phyloP scores from a whole-genome alignment of 2,113 vertebrate species.

The Xiphophorus maculatus region DNA sequence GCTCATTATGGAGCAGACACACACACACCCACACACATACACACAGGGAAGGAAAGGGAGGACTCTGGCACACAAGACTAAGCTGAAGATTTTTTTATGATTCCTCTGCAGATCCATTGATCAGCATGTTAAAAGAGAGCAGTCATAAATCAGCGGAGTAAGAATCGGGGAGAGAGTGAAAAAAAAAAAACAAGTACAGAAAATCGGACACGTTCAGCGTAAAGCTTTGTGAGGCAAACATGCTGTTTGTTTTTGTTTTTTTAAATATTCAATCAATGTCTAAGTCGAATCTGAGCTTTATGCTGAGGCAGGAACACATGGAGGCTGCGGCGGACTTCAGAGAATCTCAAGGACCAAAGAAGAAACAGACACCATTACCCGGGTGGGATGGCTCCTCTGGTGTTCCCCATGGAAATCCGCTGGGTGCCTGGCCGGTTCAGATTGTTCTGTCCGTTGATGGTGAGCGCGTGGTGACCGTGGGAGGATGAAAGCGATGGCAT shows the following conservation, averaged over 20 bases:
- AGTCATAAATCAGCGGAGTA: constrained; percentile 44
- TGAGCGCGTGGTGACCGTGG: constrained; percentile 73
- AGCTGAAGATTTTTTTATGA: constrained; percentile 23
- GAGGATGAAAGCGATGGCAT: constrained; percentile 69
- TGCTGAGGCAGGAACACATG: not conserved
- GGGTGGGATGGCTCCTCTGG: constrained; percentile 86
- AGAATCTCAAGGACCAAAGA: constrained; percentile 22
- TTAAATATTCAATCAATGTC: constrained; percentile 19
- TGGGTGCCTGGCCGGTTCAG: constrained; percentile 92
- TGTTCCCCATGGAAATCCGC: constrained; percentile 79
- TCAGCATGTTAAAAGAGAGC: constrained; percentile 37
- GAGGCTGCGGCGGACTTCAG: constrained; percentile 15
- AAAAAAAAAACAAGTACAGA: constrained; percentile 7
- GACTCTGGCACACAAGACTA: constrained; percentile 15
- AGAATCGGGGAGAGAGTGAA: not conserved
- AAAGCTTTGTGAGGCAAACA: constrained; percentile 41
- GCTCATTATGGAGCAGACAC: constrained; percentile 59
- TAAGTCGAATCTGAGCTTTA: constrained; percentile 31
- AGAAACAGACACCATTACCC: constrained; percentile 82
- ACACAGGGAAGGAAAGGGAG: constrained; percentile 30
- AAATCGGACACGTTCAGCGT: constrained; percentile 32
- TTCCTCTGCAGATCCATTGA: constrained; percentile 47
- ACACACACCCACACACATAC: constrained; percentile 26
- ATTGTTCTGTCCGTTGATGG: constrained; percentile 92
- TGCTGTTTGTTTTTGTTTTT: constrained; percentile 27